These are phyloP conservation scores for Tryphoninae sp. DNA, from an alignment of 2,888 invertebrate genomes.

Conservation along the genomic window DNA sequence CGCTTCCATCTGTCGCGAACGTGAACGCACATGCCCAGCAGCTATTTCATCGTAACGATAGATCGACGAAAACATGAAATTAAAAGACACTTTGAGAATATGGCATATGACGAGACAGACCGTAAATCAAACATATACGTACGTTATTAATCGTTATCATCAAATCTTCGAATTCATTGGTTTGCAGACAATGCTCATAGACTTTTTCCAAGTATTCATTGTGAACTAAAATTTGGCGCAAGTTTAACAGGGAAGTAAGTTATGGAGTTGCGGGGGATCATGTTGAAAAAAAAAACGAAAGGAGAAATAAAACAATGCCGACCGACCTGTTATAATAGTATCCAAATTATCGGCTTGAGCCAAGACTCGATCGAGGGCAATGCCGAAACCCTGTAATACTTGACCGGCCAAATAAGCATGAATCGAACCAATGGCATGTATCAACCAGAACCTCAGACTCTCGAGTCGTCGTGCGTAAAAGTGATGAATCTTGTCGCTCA, in stretches of 20 bases:
- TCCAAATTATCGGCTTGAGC: constrained; percentile 76
- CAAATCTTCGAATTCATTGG: constrained; percentile 75
- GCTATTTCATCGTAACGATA: constrained; percentile 64
- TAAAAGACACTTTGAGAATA: not conserved
- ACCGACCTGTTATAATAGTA: constrained; percentile 74
- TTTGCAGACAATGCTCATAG: constrained; percentile 78
- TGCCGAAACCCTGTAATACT: constrained; percentile 81
- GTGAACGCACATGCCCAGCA: constrained; percentile 78
- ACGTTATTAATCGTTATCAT: constrained; percentile 78
- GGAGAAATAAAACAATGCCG: no score
- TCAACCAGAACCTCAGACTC: constrained; percentile 83
- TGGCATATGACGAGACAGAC: not conserved
- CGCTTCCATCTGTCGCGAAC: constrained; percentile 76
- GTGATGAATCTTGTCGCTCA: constrained; percentile 71
- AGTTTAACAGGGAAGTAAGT: not conserved
- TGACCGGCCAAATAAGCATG: constrained; percentile 83
- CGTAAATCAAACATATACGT: constrained; percentile 51
- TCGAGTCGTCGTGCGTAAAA: constrained; percentile 81
- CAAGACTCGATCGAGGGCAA: constrained; percentile 75
- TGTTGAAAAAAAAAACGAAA: no score
- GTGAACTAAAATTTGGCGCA: constrained; percentile 73
- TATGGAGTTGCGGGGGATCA: not conserved
- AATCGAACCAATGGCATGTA: constrained; percentile 82
- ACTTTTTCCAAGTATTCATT: constrained; percentile 78
- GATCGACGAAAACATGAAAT: not conserved